Evolutionary conservation across 1,140 invertebrate genomes (phyloP).

Genomic region (Bombus huntii): DNA sequence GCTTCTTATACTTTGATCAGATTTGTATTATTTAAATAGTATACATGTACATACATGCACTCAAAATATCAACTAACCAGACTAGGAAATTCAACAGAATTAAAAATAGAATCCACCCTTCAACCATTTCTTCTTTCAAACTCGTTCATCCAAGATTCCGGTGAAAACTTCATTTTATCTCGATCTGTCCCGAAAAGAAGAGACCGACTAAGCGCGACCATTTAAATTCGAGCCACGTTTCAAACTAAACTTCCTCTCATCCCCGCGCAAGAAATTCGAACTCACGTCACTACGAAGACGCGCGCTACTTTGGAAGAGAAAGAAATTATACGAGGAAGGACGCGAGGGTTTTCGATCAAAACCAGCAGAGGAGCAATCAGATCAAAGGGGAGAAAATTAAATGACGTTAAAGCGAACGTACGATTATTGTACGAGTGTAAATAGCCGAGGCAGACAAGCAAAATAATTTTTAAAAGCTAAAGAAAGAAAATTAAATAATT

Average conservation of each 20-base stretch:
- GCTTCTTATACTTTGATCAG: neutral
- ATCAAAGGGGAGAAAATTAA: too few species aligned
- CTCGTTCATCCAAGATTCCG: too few species aligned
- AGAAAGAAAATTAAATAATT: neutral
- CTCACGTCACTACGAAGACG: neutral
- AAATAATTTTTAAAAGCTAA: neutral
- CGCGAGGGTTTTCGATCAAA: neutral
- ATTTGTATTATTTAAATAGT: neutral
- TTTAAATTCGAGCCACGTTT: slow-evolving; percentile 44
- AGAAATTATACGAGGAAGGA: neutral
- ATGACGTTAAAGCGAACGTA: too few species aligned
- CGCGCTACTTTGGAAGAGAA: neutral
- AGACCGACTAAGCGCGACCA: neutral
- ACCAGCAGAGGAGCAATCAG: too few species aligned
- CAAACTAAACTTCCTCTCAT: neutral
- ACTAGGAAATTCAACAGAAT: neutral
- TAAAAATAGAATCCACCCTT: too few species aligned
- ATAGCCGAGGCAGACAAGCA: too few species aligned
- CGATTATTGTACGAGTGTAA: too few species aligned
- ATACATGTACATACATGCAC: rapidly evolving
- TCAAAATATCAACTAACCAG: neutral
- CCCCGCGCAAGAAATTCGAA: neutral
- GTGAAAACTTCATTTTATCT: slow-evolving; percentile 9
- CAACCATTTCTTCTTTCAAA: neutral
- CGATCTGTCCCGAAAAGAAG: neutral